Evolutionary conservation across 2,113 vertebrate species (phyloP).

Genomic region (Toxotes jaculatrix): DNA sequence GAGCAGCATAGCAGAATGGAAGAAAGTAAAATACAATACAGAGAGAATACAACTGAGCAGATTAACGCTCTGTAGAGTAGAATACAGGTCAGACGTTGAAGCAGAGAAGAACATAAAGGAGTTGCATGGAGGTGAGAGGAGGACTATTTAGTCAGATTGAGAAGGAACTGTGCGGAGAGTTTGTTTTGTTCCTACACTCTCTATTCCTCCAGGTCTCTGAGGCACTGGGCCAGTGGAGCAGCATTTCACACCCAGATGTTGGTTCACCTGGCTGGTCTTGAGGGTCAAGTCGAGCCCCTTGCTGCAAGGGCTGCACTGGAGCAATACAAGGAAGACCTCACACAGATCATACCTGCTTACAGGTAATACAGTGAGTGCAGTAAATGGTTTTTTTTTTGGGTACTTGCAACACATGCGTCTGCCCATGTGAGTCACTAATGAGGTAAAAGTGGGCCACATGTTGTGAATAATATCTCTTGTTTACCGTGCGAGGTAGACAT

Average conservation of each 20-base stretch:
- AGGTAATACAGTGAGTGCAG: slow-evolving; percentile 52
- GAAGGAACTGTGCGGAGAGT: too few species aligned
- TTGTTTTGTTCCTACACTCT: background rate
- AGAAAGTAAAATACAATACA: too few species aligned
- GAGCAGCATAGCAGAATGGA: too few species aligned
- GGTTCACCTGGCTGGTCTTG: slow-evolving; percentile 72
- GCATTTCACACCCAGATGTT: slow-evolving; percentile 79
- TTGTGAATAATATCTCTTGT: background rate
- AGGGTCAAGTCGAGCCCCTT: slow-evolving; percentile 51
- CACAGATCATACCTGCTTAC: slow-evolving; percentile 73
- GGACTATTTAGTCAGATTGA: background rate
- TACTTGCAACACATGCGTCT: background rate
- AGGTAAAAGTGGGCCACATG: background rate
- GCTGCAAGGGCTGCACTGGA: slow-evolving; percentile 68
- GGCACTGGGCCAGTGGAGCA: slow-evolving; percentile 79
- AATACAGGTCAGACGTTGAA: too few species aligned
- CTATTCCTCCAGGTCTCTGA: slow-evolving; percentile 61
- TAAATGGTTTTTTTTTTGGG: background rate
- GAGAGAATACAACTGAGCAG: background rate
- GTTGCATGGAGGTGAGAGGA: background rate
- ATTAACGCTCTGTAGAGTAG: background rate
- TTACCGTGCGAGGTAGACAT: background rate
- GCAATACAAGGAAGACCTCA: slow-evolving; percentile 74
- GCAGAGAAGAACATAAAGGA: background rate
- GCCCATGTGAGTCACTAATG: background rate